Evolutionary conservation across 2,797 vertebrate genomes (phyloP), one percentile per base, ranked within the genome.

Genomic region (Sebastes steindachneri): DNA sequence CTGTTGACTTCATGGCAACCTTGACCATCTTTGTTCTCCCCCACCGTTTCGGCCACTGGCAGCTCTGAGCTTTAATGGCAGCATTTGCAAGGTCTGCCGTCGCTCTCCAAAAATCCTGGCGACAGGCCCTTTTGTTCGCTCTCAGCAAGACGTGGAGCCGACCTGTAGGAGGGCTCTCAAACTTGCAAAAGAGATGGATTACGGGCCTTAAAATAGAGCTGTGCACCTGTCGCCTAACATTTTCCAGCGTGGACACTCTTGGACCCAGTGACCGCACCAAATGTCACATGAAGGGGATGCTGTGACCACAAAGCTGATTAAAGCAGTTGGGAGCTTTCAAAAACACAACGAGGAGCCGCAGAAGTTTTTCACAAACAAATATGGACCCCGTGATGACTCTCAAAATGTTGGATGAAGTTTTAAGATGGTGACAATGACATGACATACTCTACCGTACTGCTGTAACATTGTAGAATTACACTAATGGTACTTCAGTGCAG

Each of bases 221-320:
- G 82, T 71, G 68, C 90, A 91, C 83, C 90, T 94, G 91, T 82
- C 82, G 17, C n/a, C 73, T 72, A 80, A 83, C 79, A 76, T 88
- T 90, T 83, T 73, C 80, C 86, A 83, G 82, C 77, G 28, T n/a
- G 84, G 67, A 83, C 64, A 51, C 77, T 51, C 51, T 71, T 82
- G 73, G 70, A 80, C 80, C 68, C 53, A 19, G 55, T 51, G 74
- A 73, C 69, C 23, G 48, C 75, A 74, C 59, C 85, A 89, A 92
- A 89, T 91, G 85, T 88, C 84, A 88, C 79, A 67, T 7, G 58
- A 75, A 86, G 58, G 55, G 33, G 68, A 82, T 15, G 78, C 73
- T 77, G 83, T 60, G 66, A 77, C 21, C 77, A 66, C 63, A 73
- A 79, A 90, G 80, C 83, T 53, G 59, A 82, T 73, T 68, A 63